Evolutionary conservation across 2,888 invertebrate genomes (phyloP).

Genomic region (Opisthograptis luteolata): DNA sequence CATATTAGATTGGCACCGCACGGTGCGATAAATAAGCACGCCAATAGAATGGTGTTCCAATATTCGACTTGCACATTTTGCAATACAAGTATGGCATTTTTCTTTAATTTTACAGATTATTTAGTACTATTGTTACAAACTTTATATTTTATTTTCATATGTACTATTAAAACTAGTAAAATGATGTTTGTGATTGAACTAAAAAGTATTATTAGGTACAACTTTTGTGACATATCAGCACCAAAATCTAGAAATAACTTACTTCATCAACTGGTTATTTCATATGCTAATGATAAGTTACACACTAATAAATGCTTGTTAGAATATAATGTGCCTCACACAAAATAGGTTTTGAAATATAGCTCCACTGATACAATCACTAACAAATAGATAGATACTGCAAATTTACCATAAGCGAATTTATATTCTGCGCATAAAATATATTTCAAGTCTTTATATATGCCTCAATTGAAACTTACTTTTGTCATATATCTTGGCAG

Average conservation of each 20-base stretch:
- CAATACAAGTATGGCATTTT: conserved; percentile 39
- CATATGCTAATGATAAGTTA: neutral
- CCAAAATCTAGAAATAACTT: neutral
- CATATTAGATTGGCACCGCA: conserved; percentile 45
- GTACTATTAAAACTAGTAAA: too few species aligned
- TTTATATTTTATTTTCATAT: too few species aligned
- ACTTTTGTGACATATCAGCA: neutral
- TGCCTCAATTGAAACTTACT: too few species aligned
- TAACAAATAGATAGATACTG: too few species aligned
- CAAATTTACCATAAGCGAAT: too few species aligned
- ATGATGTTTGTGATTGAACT: too few species aligned
- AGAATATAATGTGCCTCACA: neutral
- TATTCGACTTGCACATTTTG: conserved; percentile 49
- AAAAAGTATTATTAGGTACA: too few species aligned
- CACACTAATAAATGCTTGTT: conserved; percentile 10
- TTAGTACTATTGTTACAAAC: too few species aligned
- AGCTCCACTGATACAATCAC: too few species aligned
- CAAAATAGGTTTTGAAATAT: neutral
- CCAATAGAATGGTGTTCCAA: conserved; percentile 48
- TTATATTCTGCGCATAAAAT: too few species aligned
- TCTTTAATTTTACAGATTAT: conserved; percentile 1
- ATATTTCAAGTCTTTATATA: too few species aligned
- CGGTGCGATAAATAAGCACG: conserved; percentile 48
- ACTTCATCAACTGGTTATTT: neutral
- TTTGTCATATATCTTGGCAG: too few species aligned